Conservation (phyloP, 2,888 invertebrate species). For the Aspidapion aeneum region DNA sequence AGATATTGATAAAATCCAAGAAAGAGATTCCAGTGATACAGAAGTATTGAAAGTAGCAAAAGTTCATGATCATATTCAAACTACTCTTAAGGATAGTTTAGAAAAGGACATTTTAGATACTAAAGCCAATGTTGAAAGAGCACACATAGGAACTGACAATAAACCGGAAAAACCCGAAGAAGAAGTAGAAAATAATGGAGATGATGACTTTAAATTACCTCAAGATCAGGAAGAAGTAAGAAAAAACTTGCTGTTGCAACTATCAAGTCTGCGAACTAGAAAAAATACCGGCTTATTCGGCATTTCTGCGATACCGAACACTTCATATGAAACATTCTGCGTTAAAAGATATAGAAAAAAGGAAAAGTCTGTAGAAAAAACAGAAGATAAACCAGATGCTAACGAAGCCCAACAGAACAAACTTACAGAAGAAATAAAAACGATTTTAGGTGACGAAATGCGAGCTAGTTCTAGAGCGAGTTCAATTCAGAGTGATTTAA, state of each 20-base stretch:
- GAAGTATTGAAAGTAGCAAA: too few relatives aligned
- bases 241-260: constrained; percentile 34
- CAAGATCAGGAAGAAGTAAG: constrained; percentile 29
- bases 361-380: neutral
- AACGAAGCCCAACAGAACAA: neutral
- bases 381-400: neutral
- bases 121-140: too few relatives aligned
- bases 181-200: too few relatives aligned
- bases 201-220: neutral
- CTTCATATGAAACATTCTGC: neutral
- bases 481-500: neutral
- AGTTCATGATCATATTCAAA: too few relatives aligned
- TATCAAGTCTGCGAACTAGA: constrained; percentile 32
- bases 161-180: too few relatives aligned
- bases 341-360: neutral
- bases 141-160: too few relatives aligned
- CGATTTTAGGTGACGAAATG: neutral
- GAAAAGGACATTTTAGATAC: too few relatives aligned
- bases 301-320: constrained; percentile 10
- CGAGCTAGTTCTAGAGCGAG: neutral
- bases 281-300: constrained; percentile 29
- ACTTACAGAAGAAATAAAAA: neutral
- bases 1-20: neutral
- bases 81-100: too few relatives aligned
- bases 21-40: neutral